phyloP scores from a whole-genome alignment of 2,888 invertebrate genomes.

The Temnothorax unifasciatus region DNA sequence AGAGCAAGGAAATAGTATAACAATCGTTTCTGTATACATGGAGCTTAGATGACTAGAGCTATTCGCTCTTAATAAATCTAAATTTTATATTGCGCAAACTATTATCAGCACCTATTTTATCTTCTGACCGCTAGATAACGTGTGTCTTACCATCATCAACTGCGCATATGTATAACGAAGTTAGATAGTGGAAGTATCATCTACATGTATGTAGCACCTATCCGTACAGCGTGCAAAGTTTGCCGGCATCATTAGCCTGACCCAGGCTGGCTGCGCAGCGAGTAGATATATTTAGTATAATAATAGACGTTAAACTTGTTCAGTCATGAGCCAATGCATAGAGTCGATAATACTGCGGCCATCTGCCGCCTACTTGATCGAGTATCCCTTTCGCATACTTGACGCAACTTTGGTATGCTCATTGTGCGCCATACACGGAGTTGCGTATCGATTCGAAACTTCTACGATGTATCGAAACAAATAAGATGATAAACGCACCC shows the following conservation, averaged over 20 bases:
- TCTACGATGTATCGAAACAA: constrained; percentile 39
- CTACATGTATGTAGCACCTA: constrained; percentile 68
- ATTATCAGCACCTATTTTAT: constrained; percentile 17
- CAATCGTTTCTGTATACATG: too few relatives aligned
- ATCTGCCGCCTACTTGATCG: constrained; percentile 79
- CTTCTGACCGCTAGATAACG: neutral
- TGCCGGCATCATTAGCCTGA: constrained; percentile 77
- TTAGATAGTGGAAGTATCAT: constrained; percentile 70
- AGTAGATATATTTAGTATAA: constrained; percentile 77
- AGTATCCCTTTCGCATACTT: constrained; percentile 56
- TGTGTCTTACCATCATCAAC: constrained; percentile 1
- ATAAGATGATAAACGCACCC: constrained; percentile 27
- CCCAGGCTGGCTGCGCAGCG: constrained; percentile 57
- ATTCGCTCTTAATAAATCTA: neutral
- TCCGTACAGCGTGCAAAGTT: constrained; percentile 76
- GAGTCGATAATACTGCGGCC: constrained; percentile 82
- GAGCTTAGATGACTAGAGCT: neutral
- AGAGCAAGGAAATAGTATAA: neutral
- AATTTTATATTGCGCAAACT: neutral
- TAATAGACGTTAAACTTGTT: constrained; percentile 83
- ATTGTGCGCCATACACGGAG: constrained; percentile 20
- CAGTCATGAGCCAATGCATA: constrained; percentile 79
- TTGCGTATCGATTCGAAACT: constrained; percentile 48
- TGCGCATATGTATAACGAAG: constrained; percentile 40
- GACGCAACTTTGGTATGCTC: constrained; percentile 61